Base-by-base conservation (phyloP, 2,888 invertebrate genomes). In the Dysmachus trigonus region DNA sequence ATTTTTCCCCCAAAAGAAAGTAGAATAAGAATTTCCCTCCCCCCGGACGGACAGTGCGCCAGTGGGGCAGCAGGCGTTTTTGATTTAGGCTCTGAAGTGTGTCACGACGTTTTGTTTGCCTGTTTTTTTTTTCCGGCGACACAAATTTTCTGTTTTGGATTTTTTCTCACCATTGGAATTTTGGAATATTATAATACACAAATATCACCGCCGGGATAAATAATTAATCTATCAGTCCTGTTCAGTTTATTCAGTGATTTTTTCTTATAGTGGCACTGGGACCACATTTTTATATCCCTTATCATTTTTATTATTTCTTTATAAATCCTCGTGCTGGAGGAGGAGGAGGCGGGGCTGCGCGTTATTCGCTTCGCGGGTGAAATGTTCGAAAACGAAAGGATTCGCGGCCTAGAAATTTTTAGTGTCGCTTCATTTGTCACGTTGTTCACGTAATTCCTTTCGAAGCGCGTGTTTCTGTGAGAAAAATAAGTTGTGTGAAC, bases 51-150 rank as follows among this genome's bases (percentile, higher is more conserved):
- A 31, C 5, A 35, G 62, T 62, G 22, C 62, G 27, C 6, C 18
- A 18, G 47, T 47, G 47, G 62, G 15, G 73, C 73, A 31, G 73
- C 73, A 73, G 73, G 73, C 73, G n/a, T n/a, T 73, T 15, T 73
- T 73, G 27, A 62, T 22, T 41, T 62, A 2, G 10, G 27, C 53
- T n/a, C n/a, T 22, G 10, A 22, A 62, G 62, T 62, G 22, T 53
- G 62, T 62, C 73, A 73, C 18, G 73, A 18, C 15, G 73, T 27
- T 74, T 76, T 76, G 76, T 76, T 74, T 76, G 35, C 62, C 38
- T 41, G 10, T 62, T 2, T 62, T 62, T 22, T 18, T 27, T 76
- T 76, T 76, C 31, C 18, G 2, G 35, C 76, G 41, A 76, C 76
- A 27, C n/a, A 76, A 76, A 76, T 76, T 76, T 38, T 76, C 76